Base-by-base conservation (phyloP, 2,888 invertebrate genomes). In the Tridacna gigas region DNA sequence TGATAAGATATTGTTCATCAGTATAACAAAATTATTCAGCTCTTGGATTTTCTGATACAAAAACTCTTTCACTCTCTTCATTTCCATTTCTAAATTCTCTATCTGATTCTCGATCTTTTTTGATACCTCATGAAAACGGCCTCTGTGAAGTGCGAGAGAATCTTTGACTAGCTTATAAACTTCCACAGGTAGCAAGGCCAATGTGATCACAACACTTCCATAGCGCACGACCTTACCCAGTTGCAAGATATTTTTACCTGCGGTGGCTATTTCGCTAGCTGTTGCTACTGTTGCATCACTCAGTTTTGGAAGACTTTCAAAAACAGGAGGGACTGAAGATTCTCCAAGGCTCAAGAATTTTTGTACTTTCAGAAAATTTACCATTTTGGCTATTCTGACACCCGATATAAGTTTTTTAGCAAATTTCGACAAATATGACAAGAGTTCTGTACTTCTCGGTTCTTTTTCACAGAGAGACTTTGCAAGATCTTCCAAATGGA, bases 121-220 rank as follows among this genome's bases (percentile, higher is more conserved):
- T 25, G 78, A 71, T 1, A 15, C 28, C 48, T 28, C 12, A 63
- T 73, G 73, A 20, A 28, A 60, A 61, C 47, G 45, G 15, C 67
- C 77, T 45, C 66, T 37, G 45, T 73, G 60, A 4, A 78, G 61
- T 4, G 60, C 45, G 13, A 45, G 71, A 25, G 63, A n/a, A 11
- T n/a, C 25, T 63, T 56, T 63, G 45, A 78, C 73, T 18, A 78
- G 61, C 12, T 61, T 60, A 45, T 71, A 71, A 47, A 78, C 66
- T 37, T 78, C 78, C 7, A 78, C 18, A 26, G 78, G 78, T 11
- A 78, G 63, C 4, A 78, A 37, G 4, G 61, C 78, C 12, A 61
- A 47, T 26, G n/a, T 78, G n/a, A 78, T 56, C 18, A 71, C 37
- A 22, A 71, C 63, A n/a, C 71, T 73, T 26, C 71, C 48, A 73